Evolutionary conservation across 2,113 vertebrate genomes (phyloP), one percentile per base, ranked within the genome.

Genomic region (Siniperca knerii): DNA sequence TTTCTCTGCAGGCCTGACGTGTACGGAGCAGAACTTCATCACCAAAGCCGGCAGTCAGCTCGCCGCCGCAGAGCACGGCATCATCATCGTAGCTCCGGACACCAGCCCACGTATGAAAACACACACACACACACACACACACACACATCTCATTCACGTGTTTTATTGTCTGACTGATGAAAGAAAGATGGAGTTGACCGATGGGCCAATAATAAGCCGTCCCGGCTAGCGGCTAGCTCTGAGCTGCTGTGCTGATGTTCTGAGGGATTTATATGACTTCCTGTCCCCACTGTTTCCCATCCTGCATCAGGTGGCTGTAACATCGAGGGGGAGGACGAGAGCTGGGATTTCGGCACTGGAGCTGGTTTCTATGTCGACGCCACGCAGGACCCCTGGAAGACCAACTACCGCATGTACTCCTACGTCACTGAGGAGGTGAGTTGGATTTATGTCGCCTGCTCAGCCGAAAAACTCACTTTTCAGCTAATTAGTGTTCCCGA

Each of bases 21-120:
- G 98, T 70, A 98, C 97, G 0, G 98, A 99, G 83, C 98, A 99
- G 91, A 99, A 99, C 90, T 98, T 99, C 85, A 97, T 99, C 94
- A 97, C 97, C 0, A 99, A 99, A 92, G 95, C 98, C 6, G 97
- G 96, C 21, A 97, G 95, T 77, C 98, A 99, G 42, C 96, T 96
- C 70, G 95, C 95, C 1, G 98, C 98, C 0, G 96, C 97, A 0
- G 97, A 99, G 44, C 96, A 97, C 0, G 97, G 97, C 74, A 94
- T 98, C 44, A 95, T 99, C 74, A 77, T 99, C 0, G 96, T 99
- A 0, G 97, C 96, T 0, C 98, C 98, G 2, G 98, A 99, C 87
- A 99, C 98, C 35, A 99, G 98, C 84, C 98, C 98, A 81, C 97
- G 98, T 99, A 93, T 86, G 97, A 93, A 21, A 2, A 42, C 40